Evolutionary conservation across 2,797 vertebrate species (phyloP), one percentile per base, ranked within the genome.

Genomic region (Typhlichthys subterraneus): DNA sequence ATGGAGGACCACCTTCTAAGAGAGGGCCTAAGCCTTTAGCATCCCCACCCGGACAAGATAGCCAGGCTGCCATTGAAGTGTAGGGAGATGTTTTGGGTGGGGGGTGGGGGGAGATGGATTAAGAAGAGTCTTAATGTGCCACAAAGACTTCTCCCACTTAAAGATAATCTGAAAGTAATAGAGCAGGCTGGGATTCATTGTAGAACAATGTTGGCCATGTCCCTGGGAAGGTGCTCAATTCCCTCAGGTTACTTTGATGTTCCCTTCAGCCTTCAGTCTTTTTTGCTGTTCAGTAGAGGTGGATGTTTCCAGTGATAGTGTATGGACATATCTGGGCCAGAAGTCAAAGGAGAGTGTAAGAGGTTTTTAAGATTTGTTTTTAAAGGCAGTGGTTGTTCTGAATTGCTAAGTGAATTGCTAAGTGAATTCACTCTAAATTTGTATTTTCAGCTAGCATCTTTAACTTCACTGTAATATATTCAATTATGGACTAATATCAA

Each of bases 121-220:
- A 91, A 82, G 85, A 81, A 85, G 85, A 85, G 85, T 78, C 87
- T 88, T 89, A 89, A 87, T 90, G 88, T 84, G 63, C 83, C 91
- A 91, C 91, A 93, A 93, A 94, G 92, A 90, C 88, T 92, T 91
- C 88, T 88, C 87, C 90, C 92, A 93, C 87, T 93, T 93, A 90
- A 91, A 90, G 91, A 93, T 94, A 93, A 94, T 94, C 93, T 94
- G 91, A 93, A 93, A 93, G 92, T 92, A 93, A 93, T 92, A 93
- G 91, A 93, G 91, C 91, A 90, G 91, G 84, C 90, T 90, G 88
- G 92, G 93, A 94, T 93, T 93, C 93, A 94, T 93, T 93, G 92
- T 85, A 88, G 90, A 92, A 93, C 92, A 93, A 93, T 93, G 85
- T 70, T 13, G 69, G 60, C 85, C 84, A 81, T 90, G 90, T 91